Conservation (phyloP, 1,140 invertebrate species). For the Antheraea mylitta region DNA sequence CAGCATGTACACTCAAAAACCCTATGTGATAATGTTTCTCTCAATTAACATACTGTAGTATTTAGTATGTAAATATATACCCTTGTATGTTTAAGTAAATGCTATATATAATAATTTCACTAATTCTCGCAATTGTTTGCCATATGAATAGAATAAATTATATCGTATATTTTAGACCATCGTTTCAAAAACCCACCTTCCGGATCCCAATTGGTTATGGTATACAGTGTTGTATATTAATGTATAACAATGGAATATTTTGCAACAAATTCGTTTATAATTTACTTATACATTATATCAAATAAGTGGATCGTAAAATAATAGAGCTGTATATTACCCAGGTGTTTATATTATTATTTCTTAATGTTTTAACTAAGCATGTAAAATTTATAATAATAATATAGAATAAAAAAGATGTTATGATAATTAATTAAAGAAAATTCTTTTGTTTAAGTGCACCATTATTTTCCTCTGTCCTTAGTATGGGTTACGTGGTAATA, state of each 20-base stretch:
- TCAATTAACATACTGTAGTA: conserved; percentile 66
- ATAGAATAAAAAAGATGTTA: conserved; percentile 78
- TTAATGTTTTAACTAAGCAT: conserved; percentile 78
- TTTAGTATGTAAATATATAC: conserved; percentile 61
- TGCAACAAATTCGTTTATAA: conserved; percentile 58
- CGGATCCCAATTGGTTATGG: conserved; percentile 41
- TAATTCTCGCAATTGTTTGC: conserved; percentile 61
- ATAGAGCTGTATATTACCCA: conserved; percentile 74
- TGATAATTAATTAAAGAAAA: conserved; percentile 77
- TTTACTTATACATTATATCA: conserved; percentile 44
- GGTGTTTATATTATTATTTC: conserved; percentile 77
- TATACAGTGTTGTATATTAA: conserved; percentile 8
- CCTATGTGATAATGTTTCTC: conserved; percentile 62
- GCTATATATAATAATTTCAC: conserved; percentile 59
- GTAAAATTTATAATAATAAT: conserved; percentile 78
- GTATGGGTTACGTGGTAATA: no score
- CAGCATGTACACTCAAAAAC: conserved; percentile 44
- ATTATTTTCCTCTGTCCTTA: background rate
- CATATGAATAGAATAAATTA: conserved; percentile 23
- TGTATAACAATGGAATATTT: conserved; percentile 72
- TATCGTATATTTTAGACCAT: conserved; percentile 22
- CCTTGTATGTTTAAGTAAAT: conserved; percentile 56
- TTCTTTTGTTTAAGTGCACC: conserved; percentile 64
- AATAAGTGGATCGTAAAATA: conserved; percentile 69
- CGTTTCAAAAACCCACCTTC: conserved; percentile 35